Evolutionary conservation across 1,140 invertebrate genomes (phyloP), one percentile per base, ranked within the genome.

Genomic region (Ditylenchus dipsaci): DNA sequence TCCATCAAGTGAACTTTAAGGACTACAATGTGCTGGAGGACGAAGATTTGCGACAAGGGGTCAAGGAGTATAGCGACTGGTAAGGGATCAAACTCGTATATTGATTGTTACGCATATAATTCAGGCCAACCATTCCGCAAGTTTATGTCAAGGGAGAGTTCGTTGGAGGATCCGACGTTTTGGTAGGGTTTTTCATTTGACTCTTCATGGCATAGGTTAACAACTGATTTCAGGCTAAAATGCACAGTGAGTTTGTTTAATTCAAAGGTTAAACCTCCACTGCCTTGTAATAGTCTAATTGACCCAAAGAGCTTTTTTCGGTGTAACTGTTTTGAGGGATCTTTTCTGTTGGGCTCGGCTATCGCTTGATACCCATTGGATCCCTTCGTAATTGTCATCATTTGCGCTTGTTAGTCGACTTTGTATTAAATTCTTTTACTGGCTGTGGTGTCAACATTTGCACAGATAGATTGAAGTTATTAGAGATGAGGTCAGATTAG

Each of bases 91-190:
- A n/a, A n/a, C 79, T 57, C 27, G 65, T 67, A 65, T 8, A 57
- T 56, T 23, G 21, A 71, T 13, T 69, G 67, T 59, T 65, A 67
- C 53, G 57, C 64, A 29, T 69, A 56, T 15, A 1, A 53, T 62
- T 42, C 62, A 38, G 33, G 33, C 27, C 76, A 33, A 81, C 76
- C 9, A 78, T 81, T 60, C 78, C 76, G 0, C 80, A 80, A 68
- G 71, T 82, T n/a, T 82, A 82, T 57, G 79, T 83, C 0, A 82
- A 82, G 26, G 76, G 76, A 30, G 68, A 83, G 61, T 82, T 82
- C 62, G 67, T 82, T 42, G 80, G 80, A 26, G 80, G 80, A 33
- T 82, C 78, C 27, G 80, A 82, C 60, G 83, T 82, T 63, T 61
- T 82, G 30, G 43, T 81, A 43, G 67, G 79, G 45, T 81, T 83